Evolutionary conservation across 2,113 vertebrate genomes (phyloP).

Genomic region (Leptocoma aspasia): DNA sequence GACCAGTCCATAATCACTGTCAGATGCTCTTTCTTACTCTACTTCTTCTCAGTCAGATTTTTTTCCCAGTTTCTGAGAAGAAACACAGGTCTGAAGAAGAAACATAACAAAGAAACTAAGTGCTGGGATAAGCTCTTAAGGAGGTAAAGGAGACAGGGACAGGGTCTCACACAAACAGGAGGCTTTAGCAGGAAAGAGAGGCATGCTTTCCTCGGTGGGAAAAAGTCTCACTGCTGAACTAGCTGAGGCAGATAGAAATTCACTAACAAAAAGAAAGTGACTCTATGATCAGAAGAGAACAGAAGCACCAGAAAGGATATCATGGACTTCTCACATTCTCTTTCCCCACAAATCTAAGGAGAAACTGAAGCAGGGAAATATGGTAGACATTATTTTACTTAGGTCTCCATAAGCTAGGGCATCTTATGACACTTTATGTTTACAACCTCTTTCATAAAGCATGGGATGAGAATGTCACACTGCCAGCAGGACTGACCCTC

Average conservation of each 20-base stretch:
- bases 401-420: neutral
- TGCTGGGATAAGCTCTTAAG: neutral
- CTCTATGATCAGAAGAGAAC: neutral
- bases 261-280: neutral
- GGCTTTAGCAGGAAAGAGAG: neutral
- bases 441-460: neutral
- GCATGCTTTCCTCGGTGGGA: neutral
- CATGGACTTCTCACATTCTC: neutral
- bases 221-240: neutral
- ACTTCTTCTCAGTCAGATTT: neutral
- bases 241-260: neutral
- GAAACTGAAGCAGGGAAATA: neutral
- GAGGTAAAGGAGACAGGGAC: neutral
- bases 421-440: neutral
- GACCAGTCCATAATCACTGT: neutral
- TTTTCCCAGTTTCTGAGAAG: neutral
- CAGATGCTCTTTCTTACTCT: neutral
- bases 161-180: neutral
- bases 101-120: neutral
- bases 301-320: neutral
- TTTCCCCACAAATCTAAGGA: neutral
- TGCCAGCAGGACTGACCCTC: neutral
- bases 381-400: neutral
- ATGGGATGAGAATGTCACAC: rapidly evolving
- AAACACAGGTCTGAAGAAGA: neutral